Conservation (phyloP, 1,140 invertebrate species). For the Sarcophaga peregrina region DNA sequence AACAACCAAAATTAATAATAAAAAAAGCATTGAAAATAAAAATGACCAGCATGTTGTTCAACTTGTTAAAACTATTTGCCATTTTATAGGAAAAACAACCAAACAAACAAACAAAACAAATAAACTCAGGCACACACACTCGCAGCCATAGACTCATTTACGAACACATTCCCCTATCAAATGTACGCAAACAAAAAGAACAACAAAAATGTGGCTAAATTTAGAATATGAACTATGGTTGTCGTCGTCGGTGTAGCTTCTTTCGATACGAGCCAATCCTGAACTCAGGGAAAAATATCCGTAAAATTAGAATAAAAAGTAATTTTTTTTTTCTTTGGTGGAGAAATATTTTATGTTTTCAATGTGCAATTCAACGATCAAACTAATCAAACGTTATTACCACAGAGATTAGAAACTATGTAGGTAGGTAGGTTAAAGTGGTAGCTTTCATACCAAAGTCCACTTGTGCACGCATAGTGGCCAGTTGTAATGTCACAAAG, state of each 20-base stretch:
- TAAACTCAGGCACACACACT: too few relatives aligned
- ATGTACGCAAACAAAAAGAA: not conserved
- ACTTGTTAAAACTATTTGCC: slow-evolving; percentile 24
- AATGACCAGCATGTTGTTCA: slow-evolving; percentile 7
- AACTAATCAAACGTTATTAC: too few relatives aligned
- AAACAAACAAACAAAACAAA: too few relatives aligned
- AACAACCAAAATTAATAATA: slow-evolving; percentile 5
- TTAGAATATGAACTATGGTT: not conserved
- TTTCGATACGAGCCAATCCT: not conserved
- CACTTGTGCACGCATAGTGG: too few relatives aligned
- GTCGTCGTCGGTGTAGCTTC: not conserved
- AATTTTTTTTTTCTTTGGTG: not conserved
- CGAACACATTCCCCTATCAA: too few relatives aligned
- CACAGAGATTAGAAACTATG: too few relatives aligned
- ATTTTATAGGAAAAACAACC: not conserved
- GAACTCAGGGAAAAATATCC: not conserved
- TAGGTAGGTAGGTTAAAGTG: too few relatives aligned
- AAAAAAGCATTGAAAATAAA: not conserved
- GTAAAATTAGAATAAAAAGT: not conserved
- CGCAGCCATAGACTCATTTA: too few relatives aligned
- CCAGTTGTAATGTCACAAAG: too few relatives aligned
- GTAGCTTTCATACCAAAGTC: too few relatives aligned
- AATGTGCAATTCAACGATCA: too few relatives aligned
- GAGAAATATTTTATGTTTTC: too few relatives aligned
- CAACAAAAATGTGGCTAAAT: slow-evolving; percentile 8